A percentile compares a stretch with the other conserved stretches of the same genome.
phyloP scores from a whole-genome alignment of 2,797 vertebrate genomes.

The Chrysocyon brachyurus region DNA sequence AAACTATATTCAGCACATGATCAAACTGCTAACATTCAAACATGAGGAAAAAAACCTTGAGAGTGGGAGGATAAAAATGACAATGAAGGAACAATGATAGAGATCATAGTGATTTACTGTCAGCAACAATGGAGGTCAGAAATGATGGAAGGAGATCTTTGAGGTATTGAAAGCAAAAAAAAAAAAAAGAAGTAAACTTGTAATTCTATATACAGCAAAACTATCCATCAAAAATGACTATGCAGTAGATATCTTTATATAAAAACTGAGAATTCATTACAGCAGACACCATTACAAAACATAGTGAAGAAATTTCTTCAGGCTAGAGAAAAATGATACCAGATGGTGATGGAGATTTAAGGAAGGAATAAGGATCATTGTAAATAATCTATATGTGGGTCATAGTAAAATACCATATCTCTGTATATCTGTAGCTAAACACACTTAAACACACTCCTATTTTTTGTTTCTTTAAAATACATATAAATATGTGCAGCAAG shows the following conservation, averaged over 20 bases:
- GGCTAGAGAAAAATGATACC: not conserved
- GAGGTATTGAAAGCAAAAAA: not conserved
- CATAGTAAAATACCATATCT: not conserved
- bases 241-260: not conserved
- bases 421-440: not conserved
- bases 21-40: not conserved
- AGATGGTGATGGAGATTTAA: not conserved
- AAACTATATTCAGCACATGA: not conserved
- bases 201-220: not conserved
- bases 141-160: not conserved
- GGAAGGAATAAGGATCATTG: not conserved
- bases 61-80: not conserved
- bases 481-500: not conserved
- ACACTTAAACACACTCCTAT: not conserved
- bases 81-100: not conserved
- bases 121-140: not conserved
- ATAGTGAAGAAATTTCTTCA: not conserved
- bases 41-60: not conserved
- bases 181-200: not conserved
- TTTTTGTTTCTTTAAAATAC: conserved; percentile 36
- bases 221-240: not conserved
- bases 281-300: not conserved
- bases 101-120: not conserved
- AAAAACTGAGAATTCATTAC: not conserved
- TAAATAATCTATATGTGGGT: not conserved